Conservation (phyloP, 2,113 vertebrate species). For the Phodopus roborovskii region DNA sequence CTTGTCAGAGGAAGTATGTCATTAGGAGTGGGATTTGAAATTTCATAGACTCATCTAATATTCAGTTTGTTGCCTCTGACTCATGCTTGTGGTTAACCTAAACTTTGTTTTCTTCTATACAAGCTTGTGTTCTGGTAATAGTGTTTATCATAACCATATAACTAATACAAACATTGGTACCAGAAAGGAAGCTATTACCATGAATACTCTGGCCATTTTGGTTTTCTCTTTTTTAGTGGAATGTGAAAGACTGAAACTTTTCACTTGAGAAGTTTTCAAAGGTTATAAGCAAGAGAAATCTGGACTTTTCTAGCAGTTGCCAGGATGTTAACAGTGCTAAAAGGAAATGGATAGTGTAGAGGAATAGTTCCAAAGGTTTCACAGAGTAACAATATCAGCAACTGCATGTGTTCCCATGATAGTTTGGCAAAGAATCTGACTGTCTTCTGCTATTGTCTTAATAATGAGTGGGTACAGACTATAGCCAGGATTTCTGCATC, state of each 20-base stretch:
- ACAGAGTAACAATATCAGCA: neutral
- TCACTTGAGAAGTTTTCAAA: too few species aligned
- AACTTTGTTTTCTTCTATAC: neutral
- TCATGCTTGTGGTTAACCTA: neutral
- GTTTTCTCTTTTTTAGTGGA: neutral
- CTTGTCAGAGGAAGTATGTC: neutral
- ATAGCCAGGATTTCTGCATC: too few species aligned
- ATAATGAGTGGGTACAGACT: too few species aligned
- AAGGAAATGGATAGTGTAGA: neutral
- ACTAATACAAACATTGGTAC: neutral
- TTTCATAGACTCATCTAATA: neutral
- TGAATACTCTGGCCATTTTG: neutral
- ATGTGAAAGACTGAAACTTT: neutral
- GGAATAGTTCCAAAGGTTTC: neutral
- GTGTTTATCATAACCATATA: neutral
- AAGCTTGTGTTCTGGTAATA: too few species aligned
- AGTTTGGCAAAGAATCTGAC: neutral
- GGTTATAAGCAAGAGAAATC: neutral
- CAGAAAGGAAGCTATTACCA: too few species aligned
- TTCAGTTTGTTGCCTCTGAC: neutral
- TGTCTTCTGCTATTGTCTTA: neutral
- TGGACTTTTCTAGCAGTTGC: neutral
- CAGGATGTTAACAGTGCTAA: neutral
- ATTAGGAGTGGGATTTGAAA: neutral
- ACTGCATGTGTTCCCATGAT: neutral